Evolutionary conservation across 2,888 invertebrate genomes (phyloP).

Genomic region (Phania funesta): DNA sequence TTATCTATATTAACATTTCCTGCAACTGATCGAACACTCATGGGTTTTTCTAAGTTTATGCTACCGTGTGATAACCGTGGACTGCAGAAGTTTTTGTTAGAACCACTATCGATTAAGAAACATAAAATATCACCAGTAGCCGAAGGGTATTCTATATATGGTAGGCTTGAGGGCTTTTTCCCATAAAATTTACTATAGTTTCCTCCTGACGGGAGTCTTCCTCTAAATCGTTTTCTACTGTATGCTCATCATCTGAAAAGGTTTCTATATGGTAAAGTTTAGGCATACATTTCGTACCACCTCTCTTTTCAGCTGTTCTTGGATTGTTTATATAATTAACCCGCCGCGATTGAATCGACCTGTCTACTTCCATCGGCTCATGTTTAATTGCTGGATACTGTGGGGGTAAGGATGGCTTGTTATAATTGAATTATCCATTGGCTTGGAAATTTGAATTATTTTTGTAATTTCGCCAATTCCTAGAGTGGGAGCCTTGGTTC

Average conservation of each 20-base stretch:
- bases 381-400: neutral
- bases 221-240: neutral
- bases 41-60: neutral
- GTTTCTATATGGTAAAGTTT: too few species aligned
- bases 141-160: conserved; percentile 21
- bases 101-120: conserved; percentile 18
- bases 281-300: neutral
- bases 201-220: neutral
- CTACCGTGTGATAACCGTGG: neutral
- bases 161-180: conserved; percentile 17
- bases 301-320: too few species aligned
- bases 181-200: conserved; percentile 15
- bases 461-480: neutral
- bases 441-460: neutral
- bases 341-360: neutral
- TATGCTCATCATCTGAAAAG: too few species aligned
- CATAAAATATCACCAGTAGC: neutral
- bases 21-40: neutral
- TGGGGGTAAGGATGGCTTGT: neutral
- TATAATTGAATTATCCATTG: neutral
- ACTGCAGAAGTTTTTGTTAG: neutral
- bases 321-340: conserved; percentile 14
- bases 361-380: conserved; percentile 4
- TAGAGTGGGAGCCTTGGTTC: neutral
- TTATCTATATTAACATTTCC: conserved; percentile 1